Evolutionary conservation across 1,140 invertebrate species (phyloP).

Genomic region (Rhyacophila brunnea): DNA sequence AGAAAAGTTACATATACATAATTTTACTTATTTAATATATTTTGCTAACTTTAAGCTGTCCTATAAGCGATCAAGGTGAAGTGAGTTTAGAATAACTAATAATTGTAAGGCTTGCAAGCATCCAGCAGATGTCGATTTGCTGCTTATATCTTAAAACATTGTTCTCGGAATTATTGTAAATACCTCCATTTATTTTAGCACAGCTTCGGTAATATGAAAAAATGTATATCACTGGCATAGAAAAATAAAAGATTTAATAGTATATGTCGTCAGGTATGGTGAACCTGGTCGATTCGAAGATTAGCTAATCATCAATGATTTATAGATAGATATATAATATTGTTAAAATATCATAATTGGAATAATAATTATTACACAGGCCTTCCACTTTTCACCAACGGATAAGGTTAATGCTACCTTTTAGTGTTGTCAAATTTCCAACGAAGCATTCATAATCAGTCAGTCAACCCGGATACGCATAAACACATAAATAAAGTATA

Average conservation of each 20-base stretch:
- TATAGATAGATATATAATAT: slow-evolving; percentile 18
- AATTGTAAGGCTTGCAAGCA: slow-evolving; percentile 29
- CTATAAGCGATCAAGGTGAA: slow-evolving; percentile 30
- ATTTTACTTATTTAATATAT: no score
- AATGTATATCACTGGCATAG: slow-evolving; percentile 27
- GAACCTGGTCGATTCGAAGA: slow-evolving; percentile 35
- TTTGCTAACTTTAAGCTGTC: slow-evolving; percentile 24
- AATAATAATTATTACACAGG: slow-evolving; percentile 35
- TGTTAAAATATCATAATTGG: slow-evolving; percentile 27
- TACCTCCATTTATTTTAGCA: slow-evolving; percentile 7
- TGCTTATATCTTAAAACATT: background rate
- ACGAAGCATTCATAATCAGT: slow-evolving; percentile 26
- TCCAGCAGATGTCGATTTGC: slow-evolving; percentile 2
- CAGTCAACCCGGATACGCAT: slow-evolving; percentile 27
- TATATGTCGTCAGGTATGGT: slow-evolving; percentile 29
- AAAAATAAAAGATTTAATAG: slow-evolving; percentile 33
- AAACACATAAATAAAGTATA: slow-evolving; percentile 7
- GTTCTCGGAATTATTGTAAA: slow-evolving; percentile 13
- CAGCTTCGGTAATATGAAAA: slow-evolving; percentile 21
- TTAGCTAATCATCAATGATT: slow-evolving; percentile 33
- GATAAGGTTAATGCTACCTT: slow-evolving; percentile 9
- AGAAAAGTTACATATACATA: slow-evolving; percentile 23
- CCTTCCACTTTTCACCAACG: slow-evolving; percentile 17
- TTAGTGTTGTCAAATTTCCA: slow-evolving; percentile 9
- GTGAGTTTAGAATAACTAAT: slow-evolving; percentile 16